Evolutionary conservation across 2,888 invertebrate genomes (phyloP), one percentile per base, ranked within the genome.

Genomic region (Limnephilus rhombicus): DNA sequence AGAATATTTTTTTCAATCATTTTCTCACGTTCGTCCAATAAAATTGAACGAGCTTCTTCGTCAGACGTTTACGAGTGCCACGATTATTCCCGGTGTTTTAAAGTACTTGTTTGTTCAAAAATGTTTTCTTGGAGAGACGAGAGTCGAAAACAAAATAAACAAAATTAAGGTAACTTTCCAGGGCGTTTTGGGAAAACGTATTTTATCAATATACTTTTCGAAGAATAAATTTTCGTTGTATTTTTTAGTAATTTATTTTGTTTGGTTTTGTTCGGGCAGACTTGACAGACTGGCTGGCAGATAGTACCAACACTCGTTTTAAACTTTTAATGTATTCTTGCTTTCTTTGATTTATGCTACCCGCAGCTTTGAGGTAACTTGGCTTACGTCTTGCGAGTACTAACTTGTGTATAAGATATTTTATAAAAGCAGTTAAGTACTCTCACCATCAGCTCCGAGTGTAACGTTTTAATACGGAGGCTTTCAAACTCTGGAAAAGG

Each of bases 311-410:
- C 37, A 83, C 83, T 83, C 83, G 83, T 83, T 37, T 83, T 86
- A n/a, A 87, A 49, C 53, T 53, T 49, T 87, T 87, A 87, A 87
- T 87, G 31, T 87, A 87, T 87, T 87, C 87, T 29, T 49, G 87
- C 29, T 31, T 87, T 87, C 87, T 87, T 87, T 87, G 87, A 87
- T 49, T 87, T 87, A 49, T 15, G 87, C 68, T 87, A 85, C 87
- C 49, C 68, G 5, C 37, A 5, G 87, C 68, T 31, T 31, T 49
- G 49, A 31, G 87, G 31, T 53, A 87, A 68, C 49, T 87, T 86
- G 13, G 29, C 87, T 18, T 45, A 29, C 31, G 31, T 87, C 49
- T 49, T 87, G n/a, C 31, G 53, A 86, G 86, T 13, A 45, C 37
- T 24, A 34, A 83, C 37, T 41, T 41, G 37, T 41, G 37, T 37